Percentiles rank a stretch among this genome's conserved stretches.
These are phyloP conservation scores for Cydia strobilella DNA, from an alignment of 1,140 invertebrate genomes.

Conservation along the genomic window DNA sequence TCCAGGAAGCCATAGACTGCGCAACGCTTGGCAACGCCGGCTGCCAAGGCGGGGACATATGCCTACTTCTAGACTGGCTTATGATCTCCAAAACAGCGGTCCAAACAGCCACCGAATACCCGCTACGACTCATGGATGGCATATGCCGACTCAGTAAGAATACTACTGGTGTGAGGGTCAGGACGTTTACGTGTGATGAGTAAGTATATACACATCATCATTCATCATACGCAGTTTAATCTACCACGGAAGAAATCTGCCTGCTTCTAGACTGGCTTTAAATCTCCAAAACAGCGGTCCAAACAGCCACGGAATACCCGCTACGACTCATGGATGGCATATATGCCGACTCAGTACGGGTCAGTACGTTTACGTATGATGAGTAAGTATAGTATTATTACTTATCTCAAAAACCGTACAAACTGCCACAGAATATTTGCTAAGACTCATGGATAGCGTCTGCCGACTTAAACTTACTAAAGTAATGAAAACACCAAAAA, in stretches of 20 bases:
- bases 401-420: no score
- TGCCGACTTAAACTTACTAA: no score
- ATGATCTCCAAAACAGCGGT: slow-evolving; percentile 81
- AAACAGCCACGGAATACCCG: slow-evolving; percentile 84
- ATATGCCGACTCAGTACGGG: slow-evolving; percentile 79
- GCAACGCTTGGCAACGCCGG: slow-evolving; percentile 86
- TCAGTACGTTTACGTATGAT: slow-evolving; percentile 77
- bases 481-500: no score
- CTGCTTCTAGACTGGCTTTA: slow-evolving; percentile 86
- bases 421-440: no score
- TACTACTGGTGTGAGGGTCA: slow-evolving; percentile 56
- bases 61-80: slow-evolving; percentile 88
- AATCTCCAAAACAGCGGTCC: slow-evolving; percentile 80
- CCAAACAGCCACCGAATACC: slow-evolving; percentile 83
- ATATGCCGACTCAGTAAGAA: slow-evolving; percentile 80
- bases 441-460: no score
- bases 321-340: slow-evolving; percentile 80
- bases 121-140: slow-evolving; percentile 82
- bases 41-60: slow-evolving; percentile 91
- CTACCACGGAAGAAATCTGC: slow-evolving; percentile 79
- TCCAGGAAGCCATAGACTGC: slow-evolving; percentile 89
- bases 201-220: slow-evolving; percentile 49
- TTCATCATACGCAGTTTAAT: neutral
- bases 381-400: slow-evolving; percentile 60
- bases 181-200: slow-evolving; percentile 80